Evolutionary conservation across 2,888 invertebrate genomes (phyloP).

Genomic region (Alitta virens): DNA sequence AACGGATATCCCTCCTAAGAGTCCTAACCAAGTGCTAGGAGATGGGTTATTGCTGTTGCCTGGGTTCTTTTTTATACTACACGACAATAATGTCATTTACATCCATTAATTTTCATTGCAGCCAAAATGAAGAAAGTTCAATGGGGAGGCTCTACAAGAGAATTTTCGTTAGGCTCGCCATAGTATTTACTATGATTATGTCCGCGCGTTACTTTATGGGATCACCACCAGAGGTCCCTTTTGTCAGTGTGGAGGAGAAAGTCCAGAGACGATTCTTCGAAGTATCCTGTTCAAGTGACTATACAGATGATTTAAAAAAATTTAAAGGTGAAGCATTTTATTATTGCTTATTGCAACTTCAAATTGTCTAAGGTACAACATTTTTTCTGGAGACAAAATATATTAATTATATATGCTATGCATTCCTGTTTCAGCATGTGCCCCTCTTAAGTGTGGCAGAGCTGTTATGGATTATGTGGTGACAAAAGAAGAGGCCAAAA

Average conservation of each 20-base stretch:
- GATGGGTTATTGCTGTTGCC: too few species aligned
- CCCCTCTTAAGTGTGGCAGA: conserved; percentile 76
- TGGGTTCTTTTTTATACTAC: too few species aligned
- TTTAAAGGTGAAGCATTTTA: background rate
- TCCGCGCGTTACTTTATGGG: background rate
- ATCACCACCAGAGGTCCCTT: background rate
- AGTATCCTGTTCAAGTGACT: background rate
- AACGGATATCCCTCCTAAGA: too few species aligned
- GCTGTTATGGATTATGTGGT: conserved; percentile 76
- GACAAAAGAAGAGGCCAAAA: conserved; percentile 68
- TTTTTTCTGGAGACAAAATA: too few species aligned
- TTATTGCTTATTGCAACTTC: background rate
- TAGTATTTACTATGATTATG: background rate
- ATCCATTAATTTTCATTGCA: too few species aligned
- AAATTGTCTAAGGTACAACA: too few species aligned
- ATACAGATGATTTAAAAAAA: background rate
- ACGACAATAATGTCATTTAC: too few species aligned
- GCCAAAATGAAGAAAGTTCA: too few species aligned
- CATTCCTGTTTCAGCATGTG: conserved; percentile 44
- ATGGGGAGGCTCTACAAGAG: too few species aligned
- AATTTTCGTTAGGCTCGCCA: too few species aligned
- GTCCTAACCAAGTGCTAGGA: too few species aligned
- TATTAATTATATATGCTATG: too few species aligned
- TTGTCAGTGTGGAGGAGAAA: background rate
- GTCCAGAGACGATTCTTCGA: background rate